These are phyloP conservation scores for Harpagifer antarcticus DNA, from an alignment of 2,797 vertebrate species.

Conservation along the genomic window DNA sequence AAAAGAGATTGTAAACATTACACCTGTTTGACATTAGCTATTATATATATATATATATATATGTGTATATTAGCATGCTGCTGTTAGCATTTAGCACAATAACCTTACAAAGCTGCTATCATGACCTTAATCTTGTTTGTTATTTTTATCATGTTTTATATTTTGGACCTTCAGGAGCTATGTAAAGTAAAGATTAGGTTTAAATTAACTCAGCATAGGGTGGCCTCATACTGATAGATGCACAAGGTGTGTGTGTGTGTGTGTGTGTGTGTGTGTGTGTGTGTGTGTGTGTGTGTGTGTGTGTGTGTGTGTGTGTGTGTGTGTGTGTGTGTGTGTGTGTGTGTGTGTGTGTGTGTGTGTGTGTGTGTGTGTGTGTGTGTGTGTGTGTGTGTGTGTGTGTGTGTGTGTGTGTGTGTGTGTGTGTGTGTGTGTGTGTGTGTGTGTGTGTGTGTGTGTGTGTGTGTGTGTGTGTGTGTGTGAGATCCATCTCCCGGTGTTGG, in stretches of 20 bases:
- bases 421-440: constrained; percentile 67
- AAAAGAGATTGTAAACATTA: neutral
- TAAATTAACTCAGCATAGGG: neutral
- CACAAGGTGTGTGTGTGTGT: constrained; percentile 50
- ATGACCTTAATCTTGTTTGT: neutral
- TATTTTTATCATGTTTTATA: rapidly evolving
- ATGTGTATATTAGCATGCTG: neutral
- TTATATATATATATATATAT: no score
- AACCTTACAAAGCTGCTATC: neutral
- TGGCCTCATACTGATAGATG: constrained; percentile 18
- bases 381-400: constrained; percentile 61
- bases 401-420: constrained; percentile 70
- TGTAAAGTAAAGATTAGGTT: neutral
- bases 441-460: constrained; percentile 60
- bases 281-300: constrained; percentile 65
- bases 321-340: constrained; percentile 79
- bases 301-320: constrained; percentile 80
- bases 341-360: constrained; percentile 52
- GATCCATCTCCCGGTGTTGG: constrained; percentile 88
- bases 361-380: constrained; percentile 69
- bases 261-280: constrained; percentile 59
- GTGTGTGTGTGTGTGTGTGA: constrained; percentile 70
- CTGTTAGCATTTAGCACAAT: neutral
- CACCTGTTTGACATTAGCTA: neutral
- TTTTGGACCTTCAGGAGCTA: neutral